Evolutionary conservation across 1,140 invertebrate genomes (phyloP), one percentile per base, ranked within the genome.

Genomic region (Papilio glaucus): DNA sequence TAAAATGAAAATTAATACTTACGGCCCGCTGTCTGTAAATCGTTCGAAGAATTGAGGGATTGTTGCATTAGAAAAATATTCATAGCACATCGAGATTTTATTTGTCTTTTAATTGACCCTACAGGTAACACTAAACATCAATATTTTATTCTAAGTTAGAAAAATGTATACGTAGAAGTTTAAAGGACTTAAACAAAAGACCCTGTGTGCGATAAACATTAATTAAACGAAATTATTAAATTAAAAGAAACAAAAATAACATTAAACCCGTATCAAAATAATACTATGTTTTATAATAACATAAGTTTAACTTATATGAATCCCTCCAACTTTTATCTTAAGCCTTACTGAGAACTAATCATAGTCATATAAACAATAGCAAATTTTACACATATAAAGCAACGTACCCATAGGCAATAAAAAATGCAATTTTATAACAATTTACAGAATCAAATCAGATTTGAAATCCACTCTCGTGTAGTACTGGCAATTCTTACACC

Each of bases 21-120:
- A 53, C 49, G 18, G 9, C 24, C 9, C 49, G 24, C 4, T 10
- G 21, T 9, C 49, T 49, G 45, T 21, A 7, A 49, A 18, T 24
- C 0, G 8, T 24, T 53, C 21, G 21, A 24, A 53, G 49, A 53
- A 10, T 4, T 57, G 10, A 18, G 33, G 62, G 4, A 9, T 37
- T 0, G 37, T 65, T 3, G 62, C 8, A 53, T 53, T 53, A 60
- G 63, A 74, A 45, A 76, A 73, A 72, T 41, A 6, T 57, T 67
- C 67, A 70, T 72, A 74, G 18, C 39, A 75, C 72, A 75, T 41
- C 37, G 9, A 80, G 45, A 68, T 73, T 80, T 82, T 80, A 82
- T 80, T 82, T 82, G 78, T 78, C 78, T 74, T 73, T 76, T 70
- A 80, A 82, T 82, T 78, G 80, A 82, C 75, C 75, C 71, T 71